A percentile compares a stretch with the other conserved stretches of the same genome.
Evolutionary conservation across 2,797 vertebrate genomes (phyloP).

Genomic region (Poecilia picta): DNA sequence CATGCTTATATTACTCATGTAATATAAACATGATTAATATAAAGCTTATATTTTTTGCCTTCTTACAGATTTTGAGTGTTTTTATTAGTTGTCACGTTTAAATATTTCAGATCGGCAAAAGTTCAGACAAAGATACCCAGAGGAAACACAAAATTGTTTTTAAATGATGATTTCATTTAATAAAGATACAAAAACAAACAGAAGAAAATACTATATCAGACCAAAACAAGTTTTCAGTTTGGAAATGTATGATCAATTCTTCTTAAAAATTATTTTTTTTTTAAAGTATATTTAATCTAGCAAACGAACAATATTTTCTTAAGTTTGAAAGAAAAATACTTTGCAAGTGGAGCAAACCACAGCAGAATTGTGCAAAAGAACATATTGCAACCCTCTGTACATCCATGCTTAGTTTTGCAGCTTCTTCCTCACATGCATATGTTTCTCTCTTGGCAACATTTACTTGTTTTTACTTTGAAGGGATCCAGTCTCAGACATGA

Average conservation of each 20-base stretch:
- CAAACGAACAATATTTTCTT: background rate
- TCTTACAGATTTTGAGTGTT: background rate
- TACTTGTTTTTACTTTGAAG: constrained; percentile 36
- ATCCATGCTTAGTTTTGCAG: background rate
- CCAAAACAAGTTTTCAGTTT: background rate
- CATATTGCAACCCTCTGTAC: background rate
- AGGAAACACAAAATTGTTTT: background rate
- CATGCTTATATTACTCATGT: background rate
- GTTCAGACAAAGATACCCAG: background rate
- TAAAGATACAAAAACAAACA: background rate
- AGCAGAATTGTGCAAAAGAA: background rate
- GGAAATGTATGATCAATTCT: background rate
- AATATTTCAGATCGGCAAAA: background rate
- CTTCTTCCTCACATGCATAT: background rate
- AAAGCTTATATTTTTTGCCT: too few relatives aligned
- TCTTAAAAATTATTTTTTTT: background rate
- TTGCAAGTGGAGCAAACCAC: background rate
- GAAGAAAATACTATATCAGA: background rate
- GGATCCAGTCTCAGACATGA: constrained; percentile 41
- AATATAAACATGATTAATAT: too few relatives aligned
- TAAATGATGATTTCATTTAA: background rate
- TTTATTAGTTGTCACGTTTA: background rate
- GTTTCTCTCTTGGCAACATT: constrained; percentile 8
- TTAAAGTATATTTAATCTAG: background rate
- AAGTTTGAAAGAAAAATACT: background rate